Conservation (phyloP, 2,888 invertebrate genomes). For the Amphipyra tragopoginis region DNA sequence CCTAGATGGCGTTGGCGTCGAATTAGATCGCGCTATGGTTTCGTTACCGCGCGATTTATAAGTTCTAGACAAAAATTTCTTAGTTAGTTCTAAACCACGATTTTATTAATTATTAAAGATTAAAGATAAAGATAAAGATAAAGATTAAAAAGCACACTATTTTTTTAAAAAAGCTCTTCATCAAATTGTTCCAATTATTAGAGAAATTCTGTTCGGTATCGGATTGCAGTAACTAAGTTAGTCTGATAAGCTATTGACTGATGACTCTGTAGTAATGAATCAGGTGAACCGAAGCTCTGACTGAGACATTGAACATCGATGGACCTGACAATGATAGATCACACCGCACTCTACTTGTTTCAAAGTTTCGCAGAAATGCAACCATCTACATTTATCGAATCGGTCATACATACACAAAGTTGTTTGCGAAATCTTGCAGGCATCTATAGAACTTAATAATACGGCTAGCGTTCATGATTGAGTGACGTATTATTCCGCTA, state of each 20-base stretch:
- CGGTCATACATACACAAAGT: neutral
- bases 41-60: too few relatives aligned
- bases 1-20: too few relatives aligned
- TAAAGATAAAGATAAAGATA: too few relatives aligned
- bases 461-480: constrained; percentile 4
- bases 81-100: too few relatives aligned
- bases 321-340: constrained; percentile 50
- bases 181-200: neutral
- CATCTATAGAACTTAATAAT: constrained; percentile 1
- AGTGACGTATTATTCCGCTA: constrained; percentile 28
- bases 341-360: constrained; percentile 14
- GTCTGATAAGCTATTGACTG: constrained; percentile 47
- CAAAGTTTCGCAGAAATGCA: constrained; percentile 23
- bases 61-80: too few relatives aligned
- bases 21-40: too few relatives aligned
- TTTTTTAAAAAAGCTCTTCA: too few relatives aligned
- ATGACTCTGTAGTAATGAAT: constrained; percentile 42
- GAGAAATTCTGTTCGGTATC: constrained; percentile 13
- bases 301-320: constrained; percentile 33
- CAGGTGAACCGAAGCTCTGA: constrained; percentile 33
- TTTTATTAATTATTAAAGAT: too few relatives aligned
- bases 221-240: constrained; percentile 14
- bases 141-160: constrained; percentile 3
- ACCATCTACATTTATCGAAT: constrained; percentile 2
- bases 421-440: constrained; percentile 13